phyloP scores from a whole-genome alignment of 2,888 invertebrate genomes.

The Cordilura impudica region DNA sequence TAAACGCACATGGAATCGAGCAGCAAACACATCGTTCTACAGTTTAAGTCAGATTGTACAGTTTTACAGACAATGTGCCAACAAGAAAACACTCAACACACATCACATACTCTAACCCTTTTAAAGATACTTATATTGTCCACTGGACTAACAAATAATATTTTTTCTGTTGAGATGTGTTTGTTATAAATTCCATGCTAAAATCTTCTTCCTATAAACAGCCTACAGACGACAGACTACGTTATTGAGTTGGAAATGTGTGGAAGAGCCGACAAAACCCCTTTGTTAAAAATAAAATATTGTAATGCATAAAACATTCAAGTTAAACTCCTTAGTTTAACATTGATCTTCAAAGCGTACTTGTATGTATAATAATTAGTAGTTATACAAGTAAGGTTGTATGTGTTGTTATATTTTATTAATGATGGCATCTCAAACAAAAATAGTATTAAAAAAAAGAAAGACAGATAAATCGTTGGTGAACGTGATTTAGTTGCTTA shows the following conservation, averaged over 20 bases:
- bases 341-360: conserved; percentile 3
- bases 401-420: conserved; percentile 21
- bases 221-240: not conserved
- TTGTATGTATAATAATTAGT: conserved; percentile 26
- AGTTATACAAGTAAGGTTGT: conserved; percentile 13
- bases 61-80: conserved; percentile 26
- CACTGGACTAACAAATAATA: not conserved
- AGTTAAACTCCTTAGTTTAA: not conserved
- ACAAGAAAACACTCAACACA: conserved; percentile 9
- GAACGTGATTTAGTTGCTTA: conserved; percentile 53
- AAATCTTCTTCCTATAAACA: conserved; percentile 28
- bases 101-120: conserved; percentile 12
- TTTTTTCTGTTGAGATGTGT: not conserved
- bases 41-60: conserved; percentile 47
- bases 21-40: conserved; percentile 36
- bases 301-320: not conserved
- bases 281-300: conserved; percentile 34
- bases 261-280: conserved; percentile 58
- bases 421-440: conserved; percentile 39
- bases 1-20: conserved; percentile 21
- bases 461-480: conserved; percentile 43
- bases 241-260: conserved; percentile 6
- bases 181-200: conserved; percentile 2
- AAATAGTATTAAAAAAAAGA: conserved; percentile 10
- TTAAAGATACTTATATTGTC: not conserved